Base-by-base conservation (phyloP, 2,113 vertebrate species). In the Morone chrysops region DNA sequence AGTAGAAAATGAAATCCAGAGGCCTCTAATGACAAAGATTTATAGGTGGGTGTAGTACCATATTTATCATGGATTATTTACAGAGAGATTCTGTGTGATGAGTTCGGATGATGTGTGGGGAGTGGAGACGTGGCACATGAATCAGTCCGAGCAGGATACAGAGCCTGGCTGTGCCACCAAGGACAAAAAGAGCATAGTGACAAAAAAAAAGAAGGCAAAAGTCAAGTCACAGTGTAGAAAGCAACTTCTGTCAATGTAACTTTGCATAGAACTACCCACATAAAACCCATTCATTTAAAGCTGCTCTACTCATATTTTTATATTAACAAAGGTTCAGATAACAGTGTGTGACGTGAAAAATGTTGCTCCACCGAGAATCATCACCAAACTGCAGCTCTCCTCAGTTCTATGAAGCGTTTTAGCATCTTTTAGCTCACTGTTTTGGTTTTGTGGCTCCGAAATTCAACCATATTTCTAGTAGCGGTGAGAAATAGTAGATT, bases 21-120 rank as follows among this genome's bases (percentile, higher is more conserved):
- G 67, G 75, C 79, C 53, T 82, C 50, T 80, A 86, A 86, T 90
- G 92, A 90, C 86, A 87, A 73, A 83, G 91, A 92, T 80, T 76
- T 88, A 92, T 88, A 82, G 79, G 65, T 81, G 74, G 85, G 79
- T 57, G 86, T 80, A 51, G 78, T 8, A 62, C 48, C 68, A 70
- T 87, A 88, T 92, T 90, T 84, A 91, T 92, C 87, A 82, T 60
- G 61, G 80, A 84, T 89, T 90, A 90, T 89, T 92, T 92, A 86
- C 66, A 84, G 73, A 79, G 76, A 87, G 83, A 90, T 68, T 75
- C 56, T 75, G 18, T 31, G 56, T 73, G 87, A 87, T 83, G 80
- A 87, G 77, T 56, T 74, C 31, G 70, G 77, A 87, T 85, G 90
- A 90, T 77, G 79, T 84, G 90, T 79, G 57, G 75, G 66, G 77